phyloP scores from a whole-genome alignment of 2,797 vertebrate species.

The Neosilurus hyrtlii region DNA sequence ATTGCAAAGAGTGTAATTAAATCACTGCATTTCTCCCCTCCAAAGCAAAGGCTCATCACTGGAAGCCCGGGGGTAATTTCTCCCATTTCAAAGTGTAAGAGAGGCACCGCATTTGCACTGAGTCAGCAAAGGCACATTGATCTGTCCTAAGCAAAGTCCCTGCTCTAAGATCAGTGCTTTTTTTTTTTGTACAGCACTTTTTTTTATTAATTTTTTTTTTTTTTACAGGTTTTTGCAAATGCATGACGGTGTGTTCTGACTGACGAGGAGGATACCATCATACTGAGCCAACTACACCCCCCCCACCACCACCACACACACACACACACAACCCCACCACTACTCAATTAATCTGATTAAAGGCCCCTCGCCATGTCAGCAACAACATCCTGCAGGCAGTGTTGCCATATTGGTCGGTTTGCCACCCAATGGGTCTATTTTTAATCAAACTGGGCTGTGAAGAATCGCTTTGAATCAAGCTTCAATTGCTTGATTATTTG shows the following conservation, averaged over 20 bases:
- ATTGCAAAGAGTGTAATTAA: slow-evolving; percentile 23
- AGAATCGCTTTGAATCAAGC: not conserved
- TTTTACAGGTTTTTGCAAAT: slow-evolving; percentile 33
- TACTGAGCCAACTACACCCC: slow-evolving; percentile 66
- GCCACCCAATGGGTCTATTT: slow-evolving; percentile 12
- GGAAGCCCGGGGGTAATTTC: slow-evolving; percentile 16
- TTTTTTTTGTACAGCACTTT: not conserved
- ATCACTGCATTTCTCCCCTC: not conserved
- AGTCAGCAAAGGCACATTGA: slow-evolving; percentile 76
- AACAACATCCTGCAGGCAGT: slow-evolving; percentile 69
- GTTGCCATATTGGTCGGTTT: slow-evolving; percentile 33
- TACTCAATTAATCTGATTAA: slow-evolving; percentile 69
- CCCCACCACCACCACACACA: not conserved
- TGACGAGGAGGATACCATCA: slow-evolving; percentile 74
- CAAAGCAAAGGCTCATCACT: slow-evolving; percentile 19
- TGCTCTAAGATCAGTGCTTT: slow-evolving; percentile 46
- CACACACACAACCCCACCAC: too few species aligned
- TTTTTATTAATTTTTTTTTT: not conserved
- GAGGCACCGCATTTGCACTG: slow-evolving; percentile 64
- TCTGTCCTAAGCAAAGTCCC: slow-evolving; percentile 67
- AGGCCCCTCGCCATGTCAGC: slow-evolving; percentile 71
- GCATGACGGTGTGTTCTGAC: slow-evolving; percentile 58
- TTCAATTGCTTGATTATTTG: not conserved
- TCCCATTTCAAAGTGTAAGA: slow-evolving; percentile 9
- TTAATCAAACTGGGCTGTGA: not conserved